These are phyloP conservation scores for Synergus itoensis DNA, from an alignment of 2,888 invertebrate species.

Conservation along the genomic window DNA sequence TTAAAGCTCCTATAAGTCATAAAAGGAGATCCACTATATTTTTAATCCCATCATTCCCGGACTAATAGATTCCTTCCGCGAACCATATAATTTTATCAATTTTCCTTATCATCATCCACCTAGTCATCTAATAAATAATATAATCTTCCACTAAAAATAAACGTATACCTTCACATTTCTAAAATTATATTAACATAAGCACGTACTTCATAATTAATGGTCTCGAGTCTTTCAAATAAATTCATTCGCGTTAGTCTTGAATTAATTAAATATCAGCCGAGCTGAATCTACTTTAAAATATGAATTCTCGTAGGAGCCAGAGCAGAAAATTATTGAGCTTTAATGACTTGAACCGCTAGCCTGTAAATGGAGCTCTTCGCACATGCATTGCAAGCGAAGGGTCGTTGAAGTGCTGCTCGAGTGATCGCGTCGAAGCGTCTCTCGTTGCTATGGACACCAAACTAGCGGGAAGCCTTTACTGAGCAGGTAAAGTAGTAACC, in stretches of 20 bases:
- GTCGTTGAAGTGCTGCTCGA: conserved; percentile 27
- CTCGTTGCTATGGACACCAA: conserved; percentile 53
- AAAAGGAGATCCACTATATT: conserved; percentile 35
- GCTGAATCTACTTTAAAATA: conserved; percentile 23
- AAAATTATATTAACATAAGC: background rate
- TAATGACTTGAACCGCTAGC: conserved; percentile 20
- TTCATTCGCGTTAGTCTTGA: background rate
- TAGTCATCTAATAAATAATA: background rate
- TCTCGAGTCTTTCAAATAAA: background rate
- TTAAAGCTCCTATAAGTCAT: conserved; percentile 10
- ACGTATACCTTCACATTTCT: background rate
- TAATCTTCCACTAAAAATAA: background rate
- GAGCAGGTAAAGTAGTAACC: conserved; percentile 17
- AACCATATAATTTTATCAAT: conserved; percentile 30
- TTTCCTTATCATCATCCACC: background rate
- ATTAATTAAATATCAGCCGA: conserved; percentile 28
- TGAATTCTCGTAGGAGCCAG: conserved; percentile 21
- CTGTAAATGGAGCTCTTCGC: conserved; percentile 14
- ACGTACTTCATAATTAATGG: background rate
- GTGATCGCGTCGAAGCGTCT: conserved; percentile 5
- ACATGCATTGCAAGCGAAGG: conserved; percentile 13
- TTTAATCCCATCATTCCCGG: conserved; percentile 2
- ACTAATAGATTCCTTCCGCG: conserved; percentile 4
- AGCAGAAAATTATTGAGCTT: conserved; percentile 25
- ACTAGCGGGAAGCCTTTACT: conserved; percentile 51